Percentiles rank a stretch among this genome's conserved stretches.
Conservation (phyloP, 2,888 invertebrate genomes). For the Tenthredo scrophulariae region DNA sequence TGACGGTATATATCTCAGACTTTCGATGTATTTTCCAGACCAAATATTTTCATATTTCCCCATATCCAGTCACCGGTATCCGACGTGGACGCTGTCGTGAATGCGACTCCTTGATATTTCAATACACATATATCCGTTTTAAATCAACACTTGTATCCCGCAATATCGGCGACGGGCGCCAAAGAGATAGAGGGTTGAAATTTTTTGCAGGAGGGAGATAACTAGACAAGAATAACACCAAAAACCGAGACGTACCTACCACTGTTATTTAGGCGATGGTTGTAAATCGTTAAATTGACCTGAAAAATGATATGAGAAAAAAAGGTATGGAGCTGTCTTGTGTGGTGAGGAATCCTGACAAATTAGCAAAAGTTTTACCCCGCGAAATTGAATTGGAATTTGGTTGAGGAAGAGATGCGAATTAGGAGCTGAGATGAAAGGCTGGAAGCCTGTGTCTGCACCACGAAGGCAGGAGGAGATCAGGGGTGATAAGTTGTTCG, state of each 20-base stretch:
- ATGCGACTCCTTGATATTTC: slow-evolving; percentile 35
- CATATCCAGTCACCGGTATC: slow-evolving; percentile 22
- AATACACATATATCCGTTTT: slow-evolving; percentile 40
- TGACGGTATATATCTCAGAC: slow-evolving; percentile 27
- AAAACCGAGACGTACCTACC: neutral
- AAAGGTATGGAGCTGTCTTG: neutral
- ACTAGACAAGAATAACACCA: neutral
- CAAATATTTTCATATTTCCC: slow-evolving; percentile 46
- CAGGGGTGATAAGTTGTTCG: slow-evolving; percentile 58
- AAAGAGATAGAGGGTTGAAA: slow-evolving; percentile 4
- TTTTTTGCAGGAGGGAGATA: neutral
- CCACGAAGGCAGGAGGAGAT: slow-evolving; percentile 13
- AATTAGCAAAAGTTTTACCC: slow-evolving; percentile 30
- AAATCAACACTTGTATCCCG: slow-evolving; percentile 41
- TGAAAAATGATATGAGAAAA: neutral
- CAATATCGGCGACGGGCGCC: slow-evolving; percentile 34
- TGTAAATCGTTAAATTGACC: neutral
- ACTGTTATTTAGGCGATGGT: neutral
- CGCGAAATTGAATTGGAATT: slow-evolving; percentile 38
- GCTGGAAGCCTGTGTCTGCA: neutral
- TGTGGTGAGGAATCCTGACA: slow-evolving; percentile 12
- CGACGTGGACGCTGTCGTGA: slow-evolving; percentile 4
- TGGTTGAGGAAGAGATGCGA: slow-evolving; percentile 14
- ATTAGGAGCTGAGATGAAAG: slow-evolving; percentile 36
- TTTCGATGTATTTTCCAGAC: slow-evolving; percentile 47